Conservation (phyloP, 2,888 invertebrate genomes). For the Campopleginae sp. region DNA sequence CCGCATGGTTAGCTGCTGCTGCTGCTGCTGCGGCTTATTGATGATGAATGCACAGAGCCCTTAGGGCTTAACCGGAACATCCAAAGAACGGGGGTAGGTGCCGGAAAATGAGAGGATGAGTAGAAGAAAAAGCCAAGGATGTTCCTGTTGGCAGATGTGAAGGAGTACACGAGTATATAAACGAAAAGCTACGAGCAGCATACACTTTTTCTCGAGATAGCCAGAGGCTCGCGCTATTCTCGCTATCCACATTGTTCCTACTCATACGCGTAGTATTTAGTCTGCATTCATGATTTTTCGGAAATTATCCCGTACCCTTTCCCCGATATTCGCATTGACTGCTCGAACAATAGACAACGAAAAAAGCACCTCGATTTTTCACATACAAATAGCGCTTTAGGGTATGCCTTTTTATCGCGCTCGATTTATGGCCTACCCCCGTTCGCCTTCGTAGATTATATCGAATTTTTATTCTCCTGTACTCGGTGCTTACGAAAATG, state of each 20-base stretch:
- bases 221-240: background rate
- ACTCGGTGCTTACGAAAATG: conserved; percentile 68
- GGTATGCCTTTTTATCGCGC: background rate
- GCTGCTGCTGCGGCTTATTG: conserved; percentile 73
- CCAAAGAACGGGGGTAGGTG: conserved; percentile 39
- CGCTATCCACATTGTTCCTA: conserved; percentile 8
- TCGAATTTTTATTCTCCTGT: conserved; percentile 74
- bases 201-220: conserved; percentile 15
- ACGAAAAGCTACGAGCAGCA: conserved; percentile 19
- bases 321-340: background rate
- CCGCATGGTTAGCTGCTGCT: conserved; percentile 65
- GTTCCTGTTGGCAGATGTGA: conserved; percentile 13
- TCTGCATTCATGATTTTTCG: background rate
- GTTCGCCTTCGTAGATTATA: conserved; percentile 56
- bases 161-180: conserved; percentile 1
- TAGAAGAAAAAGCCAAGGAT: background rate
- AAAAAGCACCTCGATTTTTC: background rate
- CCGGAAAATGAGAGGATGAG: conserved; percentile 29
- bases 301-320: background rate
- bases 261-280: background rate
- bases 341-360: conserved; percentile 11
- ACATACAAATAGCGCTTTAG: background rate
- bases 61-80: conserved; percentile 54
- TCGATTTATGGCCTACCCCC: conserved; percentile 1
- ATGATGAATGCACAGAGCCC: conserved; percentile 74